Percentiles rank a stretch among this genome's conserved stretches.
Conservation (phyloP, 1,140 invertebrate genomes). For the Luehdorfia chinensis region DNA sequence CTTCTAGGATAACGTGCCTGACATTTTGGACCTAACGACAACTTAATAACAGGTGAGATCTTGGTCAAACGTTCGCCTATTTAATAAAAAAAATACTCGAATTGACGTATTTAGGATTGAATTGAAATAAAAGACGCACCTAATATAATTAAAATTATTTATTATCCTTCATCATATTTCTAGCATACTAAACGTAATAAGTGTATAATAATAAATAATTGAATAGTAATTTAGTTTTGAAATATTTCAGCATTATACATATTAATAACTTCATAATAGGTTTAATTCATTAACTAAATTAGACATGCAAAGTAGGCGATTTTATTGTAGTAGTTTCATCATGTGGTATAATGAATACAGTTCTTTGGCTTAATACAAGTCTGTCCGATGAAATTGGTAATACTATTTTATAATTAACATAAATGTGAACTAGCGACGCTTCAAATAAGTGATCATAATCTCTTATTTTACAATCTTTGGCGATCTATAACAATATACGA, state of each 20-base stretch:
- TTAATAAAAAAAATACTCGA: too few species aligned
- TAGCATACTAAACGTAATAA: constrained; percentile 79
- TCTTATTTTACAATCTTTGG: constrained; percentile 71
- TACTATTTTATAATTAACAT: neutral
- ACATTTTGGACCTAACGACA: too few species aligned
- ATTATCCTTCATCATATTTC: constrained; percentile 79
- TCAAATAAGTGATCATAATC: constrained; percentile 57
- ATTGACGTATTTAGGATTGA: neutral
- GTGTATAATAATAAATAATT: constrained; percentile 79
- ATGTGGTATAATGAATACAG: constrained; percentile 39
- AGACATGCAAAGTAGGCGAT: constrained; percentile 72
- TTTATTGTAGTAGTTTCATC: constrained; percentile 73
- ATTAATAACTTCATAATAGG: constrained; percentile 66
- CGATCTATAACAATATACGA: constrained; percentile 71
- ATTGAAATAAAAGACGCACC: constrained; percentile 60
- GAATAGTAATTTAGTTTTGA: constrained; percentile 76
- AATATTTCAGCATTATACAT: constrained; percentile 74
- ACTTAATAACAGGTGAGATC: too few species aligned
- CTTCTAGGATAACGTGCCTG: too few species aligned
- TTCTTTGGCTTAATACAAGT: constrained; percentile 45
- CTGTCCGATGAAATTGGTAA: constrained; percentile 2
- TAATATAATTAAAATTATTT: constrained; percentile 80
- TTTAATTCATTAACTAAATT: constrained; percentile 68
- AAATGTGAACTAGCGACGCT: constrained; percentile 45
- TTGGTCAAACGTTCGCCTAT: too few species aligned